Conservation (phyloP, 30 jellyfish, hydroid and myxozoan genomes). For the Chironex yamaguchii region DNA sequence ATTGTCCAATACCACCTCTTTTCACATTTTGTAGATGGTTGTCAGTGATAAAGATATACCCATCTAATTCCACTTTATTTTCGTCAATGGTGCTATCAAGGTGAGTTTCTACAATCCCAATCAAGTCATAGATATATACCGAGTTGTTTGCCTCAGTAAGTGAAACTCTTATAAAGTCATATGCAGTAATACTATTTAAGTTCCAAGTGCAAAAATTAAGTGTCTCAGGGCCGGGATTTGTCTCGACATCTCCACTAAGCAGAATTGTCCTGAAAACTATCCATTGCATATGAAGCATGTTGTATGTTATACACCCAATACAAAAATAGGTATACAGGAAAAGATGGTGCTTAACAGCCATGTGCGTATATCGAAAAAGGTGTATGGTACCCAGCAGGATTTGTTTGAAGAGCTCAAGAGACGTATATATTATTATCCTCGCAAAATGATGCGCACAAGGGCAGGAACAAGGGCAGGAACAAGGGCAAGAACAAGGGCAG, state of each 20-base stretch:
- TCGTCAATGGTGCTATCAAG: conserved; percentile 37
- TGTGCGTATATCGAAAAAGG: conserved; percentile 34
- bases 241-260: conserved; percentile 71
- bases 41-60: conserved; percentile 22
- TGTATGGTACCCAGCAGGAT: conserved; percentile 34
- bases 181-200: conserved; percentile 50
- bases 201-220: conserved; percentile 55
- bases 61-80: conserved; percentile 60
- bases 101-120: conserved; percentile 64
- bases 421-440: conserved; percentile 24
- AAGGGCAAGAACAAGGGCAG: no score
- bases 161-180: conserved; percentile 44
- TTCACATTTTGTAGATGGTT: conserved; percentile 66
- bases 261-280: conserved; percentile 51
- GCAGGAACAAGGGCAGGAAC: no score
- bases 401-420: conserved; percentile 54
- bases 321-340: conserved; percentile 43
- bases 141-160: conserved; percentile 61
- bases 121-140: conserved; percentile 44
- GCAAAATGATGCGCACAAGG: conserved; percentile 60
- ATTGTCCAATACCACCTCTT: no score
- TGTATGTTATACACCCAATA: conserved; percentile 36
- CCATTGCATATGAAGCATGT: conserved; percentile 55
- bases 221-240: conserved; percentile 57
- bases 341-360: conserved; percentile 31